Percentiles rank a stretch among this genome's conserved stretches.
These are phyloP conservation scores for Conomelus anceps DNA, from an alignment of 2,888 invertebrate species.

Conservation along the genomic window DNA sequence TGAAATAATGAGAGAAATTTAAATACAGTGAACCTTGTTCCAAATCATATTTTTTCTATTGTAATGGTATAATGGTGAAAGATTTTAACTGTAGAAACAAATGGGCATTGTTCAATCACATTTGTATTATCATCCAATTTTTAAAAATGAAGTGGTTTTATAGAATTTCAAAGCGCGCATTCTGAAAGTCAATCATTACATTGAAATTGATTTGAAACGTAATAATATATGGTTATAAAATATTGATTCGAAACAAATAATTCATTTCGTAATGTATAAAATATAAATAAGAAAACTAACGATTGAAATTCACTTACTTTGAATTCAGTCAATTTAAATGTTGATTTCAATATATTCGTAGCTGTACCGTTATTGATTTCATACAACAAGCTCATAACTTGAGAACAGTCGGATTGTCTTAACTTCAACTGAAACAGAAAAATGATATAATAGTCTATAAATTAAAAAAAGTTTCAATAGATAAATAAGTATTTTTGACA, in stretches of 20 bases:
- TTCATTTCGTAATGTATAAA: neutral
- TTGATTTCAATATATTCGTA: constrained; percentile 31
- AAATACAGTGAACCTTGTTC: too few relatives aligned
- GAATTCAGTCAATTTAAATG: constrained; percentile 41
- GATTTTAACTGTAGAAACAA: too few relatives aligned
- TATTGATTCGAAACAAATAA: neutral
- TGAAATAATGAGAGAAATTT: too few relatives aligned
- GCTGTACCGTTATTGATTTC: constrained; percentile 45
- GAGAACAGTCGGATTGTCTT: constrained; percentile 48
- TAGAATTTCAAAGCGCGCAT: too few relatives aligned
- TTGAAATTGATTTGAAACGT: neutral
- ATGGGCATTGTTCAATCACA: too few relatives aligned
- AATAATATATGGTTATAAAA: neutral
- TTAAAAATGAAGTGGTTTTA: too few relatives aligned
- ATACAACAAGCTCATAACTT: constrained; percentile 46
- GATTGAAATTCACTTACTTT: constrained; percentile 37
- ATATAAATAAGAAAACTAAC: neutral
- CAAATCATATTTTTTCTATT: too few relatives aligned
- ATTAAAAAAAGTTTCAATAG: neutral
- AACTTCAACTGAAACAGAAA: constrained; percentile 42
- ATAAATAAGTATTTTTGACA: too few relatives aligned
- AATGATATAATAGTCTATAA: neutral
- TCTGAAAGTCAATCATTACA: too few relatives aligned
- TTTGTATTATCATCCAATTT: too few relatives aligned
- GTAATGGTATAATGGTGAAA: too few relatives aligned